These are phyloP conservation scores for Dicerorhinus sumatrensis DNA, from an alignment of 2,113 vertebrate species.

Conservation along the genomic window DNA sequence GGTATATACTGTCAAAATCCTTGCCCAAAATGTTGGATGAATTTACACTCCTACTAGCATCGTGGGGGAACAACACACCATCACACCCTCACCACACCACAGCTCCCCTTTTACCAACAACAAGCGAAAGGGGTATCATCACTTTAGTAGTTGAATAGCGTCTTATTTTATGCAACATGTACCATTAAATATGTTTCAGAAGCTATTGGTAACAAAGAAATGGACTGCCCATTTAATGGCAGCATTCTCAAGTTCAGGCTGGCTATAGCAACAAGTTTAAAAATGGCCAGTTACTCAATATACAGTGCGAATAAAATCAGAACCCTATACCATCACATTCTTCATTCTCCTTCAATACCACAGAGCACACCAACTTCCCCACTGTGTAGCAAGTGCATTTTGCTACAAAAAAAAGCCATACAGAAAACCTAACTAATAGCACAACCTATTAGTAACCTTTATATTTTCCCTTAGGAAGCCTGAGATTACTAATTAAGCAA, in stretches of 20 bases:
- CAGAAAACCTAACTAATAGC: not conserved
- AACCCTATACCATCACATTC: fast-evolving
- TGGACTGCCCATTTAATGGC: fast-evolving
- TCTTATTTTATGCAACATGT: fast-evolving
- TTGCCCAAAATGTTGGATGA: no score
- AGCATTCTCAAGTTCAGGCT: fast-evolving
- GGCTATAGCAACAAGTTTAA: fast-evolving
- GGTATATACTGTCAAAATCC: not conserved
- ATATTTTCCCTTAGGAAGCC: not conserved
- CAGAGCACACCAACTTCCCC: fast-evolving
- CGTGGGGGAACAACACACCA: fast-evolving
- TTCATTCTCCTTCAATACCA: no score
- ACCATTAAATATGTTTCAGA: not conserved
- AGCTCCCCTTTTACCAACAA: not conserved
- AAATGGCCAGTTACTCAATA: fast-evolving
- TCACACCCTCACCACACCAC: fast-evolving
- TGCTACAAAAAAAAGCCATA: not conserved
- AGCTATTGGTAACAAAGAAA: not conserved
- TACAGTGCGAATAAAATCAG: fast-evolving
- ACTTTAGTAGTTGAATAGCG: fast-evolving
- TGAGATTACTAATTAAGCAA: fast-evolving
- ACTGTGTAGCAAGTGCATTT: no score
- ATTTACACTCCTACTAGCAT: no score
- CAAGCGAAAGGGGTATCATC: not conserved
- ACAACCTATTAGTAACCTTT: fast-evolving